Evolutionary conservation across 2,888 invertebrate genomes (phyloP).

Genomic region (Drosophila stalkeri): DNA sequence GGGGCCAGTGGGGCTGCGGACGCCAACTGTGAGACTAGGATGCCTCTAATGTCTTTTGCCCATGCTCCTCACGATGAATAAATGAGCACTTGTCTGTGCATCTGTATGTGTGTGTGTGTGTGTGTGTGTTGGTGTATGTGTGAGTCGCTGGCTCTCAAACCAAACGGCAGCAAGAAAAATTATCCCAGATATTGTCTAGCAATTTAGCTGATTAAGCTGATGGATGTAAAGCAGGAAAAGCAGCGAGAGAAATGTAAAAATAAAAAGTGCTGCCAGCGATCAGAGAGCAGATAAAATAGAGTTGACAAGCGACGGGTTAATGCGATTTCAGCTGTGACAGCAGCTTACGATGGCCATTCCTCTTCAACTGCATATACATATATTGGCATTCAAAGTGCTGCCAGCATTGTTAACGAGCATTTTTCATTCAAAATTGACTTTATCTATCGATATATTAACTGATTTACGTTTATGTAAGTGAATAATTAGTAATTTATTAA

Average conservation of each 20-base stretch:
- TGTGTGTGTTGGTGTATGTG: slow-evolving; percentile 9
- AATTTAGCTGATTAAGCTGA: slow-evolving; percentile 82
- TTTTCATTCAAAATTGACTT: not conserved
- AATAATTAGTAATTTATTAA: slow-evolving; percentile 8
- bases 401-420: not conserved
- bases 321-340: slow-evolving; percentile 76
- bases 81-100: slow-evolving; percentile 74
- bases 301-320: slow-evolving; percentile 74
- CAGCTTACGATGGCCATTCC: slow-evolving; percentile 48
- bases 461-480: slow-evolving; percentile 4
- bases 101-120: slow-evolving; percentile 28
- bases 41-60: slow-evolving; percentile 76
- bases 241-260: slow-evolving; percentile 23
- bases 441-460: not conserved
- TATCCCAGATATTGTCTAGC: slow-evolving; percentile 81
- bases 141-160: slow-evolving; percentile 39
- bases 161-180: slow-evolving; percentile 79
- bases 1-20: slow-evolving; percentile 11
- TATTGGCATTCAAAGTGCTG: not conserved
- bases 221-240: slow-evolving; percentile 74
- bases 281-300: slow-evolving; percentile 56
- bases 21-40: slow-evolving; percentile 46
- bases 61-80: slow-evolving; percentile 66
- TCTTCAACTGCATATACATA: slow-evolving; percentile 11
- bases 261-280: slow-evolving; percentile 66